Evolutionary conservation across 2,113 vertebrate species (phyloP).

Genomic region (Bufo bufo): DNA sequence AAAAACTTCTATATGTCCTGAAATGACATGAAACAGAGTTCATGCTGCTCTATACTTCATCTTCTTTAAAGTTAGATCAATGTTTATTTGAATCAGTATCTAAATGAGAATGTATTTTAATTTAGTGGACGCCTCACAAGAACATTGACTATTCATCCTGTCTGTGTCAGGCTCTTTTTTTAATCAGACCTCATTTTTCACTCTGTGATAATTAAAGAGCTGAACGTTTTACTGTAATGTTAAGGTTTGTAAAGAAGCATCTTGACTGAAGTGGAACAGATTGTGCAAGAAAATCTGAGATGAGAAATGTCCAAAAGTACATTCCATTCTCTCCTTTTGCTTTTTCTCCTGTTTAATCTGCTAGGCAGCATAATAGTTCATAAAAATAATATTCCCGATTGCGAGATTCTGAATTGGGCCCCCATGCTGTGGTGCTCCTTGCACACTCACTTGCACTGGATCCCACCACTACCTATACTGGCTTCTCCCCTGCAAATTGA

Average conservation of each 20-base stretch:
- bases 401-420: too few relatives aligned
- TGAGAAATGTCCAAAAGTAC: slow-evolving; percentile 43
- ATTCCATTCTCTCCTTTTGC: slow-evolving; percentile 9
- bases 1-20: background rate
- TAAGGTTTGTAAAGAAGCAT: slow-evolving; percentile 49
- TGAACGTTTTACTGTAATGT: slow-evolving; percentile 48
- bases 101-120: slow-evolving; percentile 55
- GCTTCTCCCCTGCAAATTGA: too few relatives aligned
- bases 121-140: slow-evolving; percentile 48
- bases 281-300: slow-evolving; percentile 40
- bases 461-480: too few relatives aligned
- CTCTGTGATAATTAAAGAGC: slow-evolving; percentile 52
- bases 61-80: slow-evolving; percentile 37
- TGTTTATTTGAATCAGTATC: slow-evolving; percentile 50
- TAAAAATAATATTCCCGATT: background rate
- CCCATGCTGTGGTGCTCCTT: too few relatives aligned
- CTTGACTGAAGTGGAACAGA: slow-evolving; percentile 45
- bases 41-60: background rate
- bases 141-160: slow-evolving; percentile 50
- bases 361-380: slow-evolving; percentile 1
- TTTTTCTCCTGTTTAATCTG: slow-evolving; percentile 14
- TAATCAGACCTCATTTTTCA: slow-evolving; percentile 52
- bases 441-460: too few relatives aligned
- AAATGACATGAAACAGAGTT: background rate
- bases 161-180: slow-evolving; percentile 39